phyloP scores from a whole-genome alignment of 2,113 vertebrate genomes.

The Oncorhynchus clarkii region DNA sequence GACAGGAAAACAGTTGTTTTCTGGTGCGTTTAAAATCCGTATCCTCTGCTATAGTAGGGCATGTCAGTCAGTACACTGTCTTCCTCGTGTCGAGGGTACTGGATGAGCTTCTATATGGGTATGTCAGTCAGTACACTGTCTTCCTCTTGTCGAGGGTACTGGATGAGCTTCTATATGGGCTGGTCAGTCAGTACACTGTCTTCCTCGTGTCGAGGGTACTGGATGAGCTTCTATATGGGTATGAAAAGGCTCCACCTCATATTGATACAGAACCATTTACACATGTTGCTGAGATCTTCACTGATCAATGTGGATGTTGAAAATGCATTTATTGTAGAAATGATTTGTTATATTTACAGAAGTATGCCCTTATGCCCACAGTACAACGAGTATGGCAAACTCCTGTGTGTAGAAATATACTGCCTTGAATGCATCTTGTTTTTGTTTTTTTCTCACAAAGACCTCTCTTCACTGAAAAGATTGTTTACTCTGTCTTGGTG shows the following conservation, averaged over 20 bases:
- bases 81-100: neutral
- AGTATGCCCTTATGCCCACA: too few species aligned
- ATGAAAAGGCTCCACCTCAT: too few species aligned
- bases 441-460: neutral
- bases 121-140: neutral
- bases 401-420: too few species aligned
- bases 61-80: conserved; percentile 5
- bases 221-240: too few species aligned
- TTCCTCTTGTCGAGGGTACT: neutral
- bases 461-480: neutral
- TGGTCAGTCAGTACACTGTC: neutral
- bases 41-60: conserved; percentile 34
- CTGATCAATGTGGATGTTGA: neutral
- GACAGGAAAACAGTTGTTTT: neutral
- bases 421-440: too few species aligned
- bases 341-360: too few species aligned
- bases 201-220: neutral
- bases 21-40: conserved; percentile 7
- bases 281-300: too few species aligned
- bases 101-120: too few species aligned
- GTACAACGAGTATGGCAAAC: too few species aligned
- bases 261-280: too few species aligned
- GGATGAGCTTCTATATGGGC: too few species aligned
- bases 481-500: neutral
- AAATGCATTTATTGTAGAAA: too few species aligned